Base-by-base conservation (phyloP, 2,797 vertebrate species). In the Paramormyrops hopkinsi region DNA sequence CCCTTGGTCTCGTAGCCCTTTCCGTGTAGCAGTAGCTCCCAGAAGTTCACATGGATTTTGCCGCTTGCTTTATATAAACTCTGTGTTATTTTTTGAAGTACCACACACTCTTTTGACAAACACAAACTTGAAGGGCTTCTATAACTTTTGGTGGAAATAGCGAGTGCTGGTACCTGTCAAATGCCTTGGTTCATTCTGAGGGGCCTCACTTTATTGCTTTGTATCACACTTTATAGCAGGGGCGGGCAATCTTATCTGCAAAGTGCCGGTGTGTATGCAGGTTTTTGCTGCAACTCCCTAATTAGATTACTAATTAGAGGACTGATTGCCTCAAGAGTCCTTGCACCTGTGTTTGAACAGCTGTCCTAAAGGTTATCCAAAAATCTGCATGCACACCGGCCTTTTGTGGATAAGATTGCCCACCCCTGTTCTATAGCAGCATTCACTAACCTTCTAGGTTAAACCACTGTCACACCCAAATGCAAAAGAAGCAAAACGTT, bases 121-220 rank as follows among this genome's bases (percentile, higher is more conserved):
- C 79, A 87, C 87, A 59, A 88, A 90, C 79, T 88, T 59, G 54
- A 86, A 87, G 56, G 62, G 56, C 88, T 65, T 89, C 83, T 65
- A 82, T 89, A 89, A 69, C 25, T 89, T 48, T 86, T 89, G 88
- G 73, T 82, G 87, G 89, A 83, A 88, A 89, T 86, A 54, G 88
- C 62, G 48, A 73, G 19, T 69, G 56, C 44, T 50, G 79, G 73
- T 84, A 46, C 88, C 54, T n/a, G 59, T 29, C 8, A 62, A 22
- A 54, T 22, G 79, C 37, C 41, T 8, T 56, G 7, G 51, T 41
- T 84, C 11, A 22, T 29, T 12, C 65, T 12, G 14, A 46, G 41
- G 50, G 53, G 48, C 22, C 88, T 86, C 82, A 50, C 65, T 33
- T 86, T 76, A 76, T 76, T 76, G 69, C 51, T 41, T 54, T 54